phyloP scores from a whole-genome alignment of 1,140 invertebrate species.

The Lepidotrigona ventralis region DNA sequence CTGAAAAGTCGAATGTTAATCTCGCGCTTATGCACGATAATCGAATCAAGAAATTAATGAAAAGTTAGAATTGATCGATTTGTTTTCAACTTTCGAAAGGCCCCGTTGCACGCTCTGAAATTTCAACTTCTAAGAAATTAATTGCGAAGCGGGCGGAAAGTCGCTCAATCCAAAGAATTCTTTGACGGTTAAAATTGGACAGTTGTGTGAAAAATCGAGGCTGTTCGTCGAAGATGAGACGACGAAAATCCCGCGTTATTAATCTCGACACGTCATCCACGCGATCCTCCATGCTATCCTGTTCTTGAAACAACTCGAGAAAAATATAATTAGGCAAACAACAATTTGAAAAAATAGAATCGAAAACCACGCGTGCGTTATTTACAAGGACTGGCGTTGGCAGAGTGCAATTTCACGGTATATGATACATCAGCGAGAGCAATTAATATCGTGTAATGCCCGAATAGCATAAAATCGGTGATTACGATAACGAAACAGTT shows the following conservation, averaged over 20 bases:
- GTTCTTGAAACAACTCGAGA: too few relatives aligned
- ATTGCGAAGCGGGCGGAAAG: too few relatives aligned
- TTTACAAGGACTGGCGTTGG: neutral
- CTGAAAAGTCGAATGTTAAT: too few relatives aligned
- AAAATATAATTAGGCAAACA: too few relatives aligned
- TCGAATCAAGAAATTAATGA: too few relatives aligned
- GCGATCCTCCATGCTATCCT: neutral
- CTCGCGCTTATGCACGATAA: too few relatives aligned
- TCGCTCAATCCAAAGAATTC: neutral
- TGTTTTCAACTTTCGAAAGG: too few relatives aligned
- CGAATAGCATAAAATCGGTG: constrained; percentile 39
- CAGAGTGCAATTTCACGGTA: constrained; percentile 36
- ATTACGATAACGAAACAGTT: constrained; percentile 17
- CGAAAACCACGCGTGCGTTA: neutral
- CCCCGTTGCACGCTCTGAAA: too few relatives aligned
- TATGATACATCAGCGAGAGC: constrained; percentile 37
- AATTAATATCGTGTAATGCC: constrained; percentile 57
- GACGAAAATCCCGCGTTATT: neutral
- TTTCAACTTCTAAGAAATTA: too few relatives aligned
- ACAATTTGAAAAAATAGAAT: too few relatives aligned
- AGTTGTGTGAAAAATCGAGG: neutral
- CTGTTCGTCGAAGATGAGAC: neutral
- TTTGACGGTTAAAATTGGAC: neutral
- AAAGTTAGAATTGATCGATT: too few relatives aligned
- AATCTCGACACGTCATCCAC: neutral